Conservation (phyloP, 2,888 invertebrate species). For the Eilema depressum region DNA sequence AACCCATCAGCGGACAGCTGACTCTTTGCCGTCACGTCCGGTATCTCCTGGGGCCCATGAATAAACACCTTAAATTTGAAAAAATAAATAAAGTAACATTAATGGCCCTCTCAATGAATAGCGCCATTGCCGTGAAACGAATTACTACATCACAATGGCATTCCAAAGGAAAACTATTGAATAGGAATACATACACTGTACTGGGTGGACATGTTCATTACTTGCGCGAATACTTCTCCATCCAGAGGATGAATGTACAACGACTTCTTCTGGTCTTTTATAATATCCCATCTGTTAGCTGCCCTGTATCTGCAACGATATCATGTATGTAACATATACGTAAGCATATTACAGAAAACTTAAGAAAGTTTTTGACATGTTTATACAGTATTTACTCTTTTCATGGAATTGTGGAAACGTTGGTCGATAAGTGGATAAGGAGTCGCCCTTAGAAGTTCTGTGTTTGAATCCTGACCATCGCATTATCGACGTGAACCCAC, state of each 20-base stretch:
- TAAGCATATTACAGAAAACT: no score
- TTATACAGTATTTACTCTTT: not conserved
- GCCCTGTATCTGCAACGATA: conserved; percentile 84
- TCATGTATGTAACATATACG: not conserved
- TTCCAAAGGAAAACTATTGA: no score
- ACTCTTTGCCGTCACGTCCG: conserved; percentile 88
- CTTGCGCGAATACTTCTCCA: conserved; percentile 91
- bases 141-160: no score
- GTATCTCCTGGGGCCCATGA: conserved; percentile 90
- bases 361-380: no score
- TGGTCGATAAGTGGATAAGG: no score
- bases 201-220: conserved; percentile 90
- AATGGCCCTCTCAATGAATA: no score
- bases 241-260: conserved; percentile 90
- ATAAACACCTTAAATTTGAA: conserved; percentile 82
- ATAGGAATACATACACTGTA: conserved; percentile 85
- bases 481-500: no score
- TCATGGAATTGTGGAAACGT: no score
- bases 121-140: no score
- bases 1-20: conserved; percentile 82
- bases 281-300: conserved; percentile 83
- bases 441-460: no score
- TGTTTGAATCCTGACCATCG: no score
- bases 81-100: no score
- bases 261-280: conserved; percentile 74